A percentile compares a stretch with the other conserved stretches of the same genome.
Evolutionary conservation across 2,797 vertebrate genomes (phyloP).

Genomic region (Eospalax fontanierii): DNA sequence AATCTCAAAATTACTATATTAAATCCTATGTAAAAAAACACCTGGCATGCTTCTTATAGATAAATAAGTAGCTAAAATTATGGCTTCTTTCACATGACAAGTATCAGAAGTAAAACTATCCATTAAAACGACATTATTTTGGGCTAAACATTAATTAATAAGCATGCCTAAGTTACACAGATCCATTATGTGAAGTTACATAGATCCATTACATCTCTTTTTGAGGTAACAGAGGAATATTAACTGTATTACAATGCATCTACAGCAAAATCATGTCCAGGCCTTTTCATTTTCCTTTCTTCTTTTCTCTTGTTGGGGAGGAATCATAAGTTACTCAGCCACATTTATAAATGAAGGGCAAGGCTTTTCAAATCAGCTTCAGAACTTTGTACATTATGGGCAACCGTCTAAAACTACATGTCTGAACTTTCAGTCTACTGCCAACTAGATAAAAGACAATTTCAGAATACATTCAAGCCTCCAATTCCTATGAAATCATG

Average conservation of each 20-base stretch:
- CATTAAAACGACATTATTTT: neutral
- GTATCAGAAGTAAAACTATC: neutral
- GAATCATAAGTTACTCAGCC: neutral
- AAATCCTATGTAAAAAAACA: neutral
- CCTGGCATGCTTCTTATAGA: neutral
- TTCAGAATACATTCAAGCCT: neutral
- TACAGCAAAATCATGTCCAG: conserved; percentile 25
- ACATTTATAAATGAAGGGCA: conserved; percentile 24
- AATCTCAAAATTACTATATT: conserved; percentile 12
- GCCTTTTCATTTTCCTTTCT: neutral
- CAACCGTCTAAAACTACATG: neutral
- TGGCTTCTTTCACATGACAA: conserved; percentile 7
- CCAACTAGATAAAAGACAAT: neutral
- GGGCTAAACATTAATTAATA: neutral
- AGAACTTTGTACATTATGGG: neutral
- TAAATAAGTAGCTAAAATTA: neutral
- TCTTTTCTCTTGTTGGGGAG: neutral
- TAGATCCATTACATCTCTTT: too few relatives aligned
- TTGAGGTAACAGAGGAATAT: neutral
- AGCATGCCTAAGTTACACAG: neutral
- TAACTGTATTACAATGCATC: neutral
- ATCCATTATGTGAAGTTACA: neutral
- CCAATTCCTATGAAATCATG: neutral
- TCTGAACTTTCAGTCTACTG: neutral
- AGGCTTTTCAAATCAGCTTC: conserved; percentile 19